A percentile compares a stretch with the other conserved stretches of the same genome.
Evolutionary conservation across 2,113 vertebrate genomes (phyloP).

Genomic region (Tiliqua scincoides): DNA sequence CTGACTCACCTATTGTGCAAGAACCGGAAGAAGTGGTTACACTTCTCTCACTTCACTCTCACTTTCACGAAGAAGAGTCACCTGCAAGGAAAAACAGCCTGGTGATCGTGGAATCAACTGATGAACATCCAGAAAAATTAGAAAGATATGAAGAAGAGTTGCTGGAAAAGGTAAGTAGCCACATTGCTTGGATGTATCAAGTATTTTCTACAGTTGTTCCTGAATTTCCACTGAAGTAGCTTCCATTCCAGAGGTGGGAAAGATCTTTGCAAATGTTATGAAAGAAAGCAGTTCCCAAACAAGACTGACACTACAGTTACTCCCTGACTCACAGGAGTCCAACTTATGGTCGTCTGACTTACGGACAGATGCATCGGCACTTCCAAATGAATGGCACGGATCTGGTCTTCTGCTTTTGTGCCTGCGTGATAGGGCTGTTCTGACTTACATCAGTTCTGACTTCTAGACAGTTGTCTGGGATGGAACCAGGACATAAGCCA

Average conservation of each 20-base stretch:
- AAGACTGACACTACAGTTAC: not conserved
- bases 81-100: conserved; percentile 70
- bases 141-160: conserved; percentile 78
- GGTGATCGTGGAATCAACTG: conserved; percentile 76
- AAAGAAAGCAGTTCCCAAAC: not conserved
- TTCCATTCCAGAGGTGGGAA: not conserved
- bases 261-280: not conserved
- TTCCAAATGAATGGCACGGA: no score
- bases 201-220: not conserved
- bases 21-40: conserved; percentile 76
- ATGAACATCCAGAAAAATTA: conserved; percentile 77
- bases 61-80: conserved; percentile 49
- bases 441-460: no score
- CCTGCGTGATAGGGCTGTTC: no score
- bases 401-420: no score
- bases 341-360: no score
- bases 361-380: no score
- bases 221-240: not conserved
- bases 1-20: conserved; percentile 78
- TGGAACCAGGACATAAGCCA: no score
- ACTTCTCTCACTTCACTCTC: no score
- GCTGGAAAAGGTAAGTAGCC: conserved; percentile 84
- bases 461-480: no score
- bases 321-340: no score
- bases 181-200: not conserved